These are phyloP conservation scores for Chalcosyrphus nemorum DNA, from an alignment of 2,888 invertebrate genomes.

Conservation along the genomic window DNA sequence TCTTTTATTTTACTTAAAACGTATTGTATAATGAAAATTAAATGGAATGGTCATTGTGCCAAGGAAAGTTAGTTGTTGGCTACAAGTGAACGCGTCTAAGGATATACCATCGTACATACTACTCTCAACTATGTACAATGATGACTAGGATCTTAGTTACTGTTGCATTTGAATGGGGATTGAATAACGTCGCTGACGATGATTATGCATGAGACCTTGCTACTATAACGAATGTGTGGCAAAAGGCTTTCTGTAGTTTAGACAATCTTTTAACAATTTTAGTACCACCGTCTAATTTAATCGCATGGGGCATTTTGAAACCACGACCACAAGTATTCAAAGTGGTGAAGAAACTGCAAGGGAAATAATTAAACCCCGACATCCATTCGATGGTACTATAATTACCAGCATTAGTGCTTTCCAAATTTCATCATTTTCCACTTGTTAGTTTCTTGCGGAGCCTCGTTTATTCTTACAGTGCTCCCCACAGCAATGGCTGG, in stretches of 20 bases:
- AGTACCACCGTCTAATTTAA: too few relatives aligned
- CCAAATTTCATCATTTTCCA: constrained; percentile 51
- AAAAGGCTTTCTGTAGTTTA: too few relatives aligned
- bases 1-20: constrained; percentile 49
- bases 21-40: constrained; percentile 44
- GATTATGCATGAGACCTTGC: too few relatives aligned
- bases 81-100: background rate
- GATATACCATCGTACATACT: too few relatives aligned
- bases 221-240: too few relatives aligned
- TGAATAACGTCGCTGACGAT: too few relatives aligned
- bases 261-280: too few relatives aligned
- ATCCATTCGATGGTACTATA: constrained; percentile 27
- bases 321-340: too few relatives aligned
- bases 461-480: background rate
- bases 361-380: constrained; percentile 38
- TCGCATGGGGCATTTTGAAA: too few relatives aligned
- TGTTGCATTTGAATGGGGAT: too few relatives aligned
- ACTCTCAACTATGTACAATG: too few relatives aligned
- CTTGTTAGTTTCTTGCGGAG: background rate
- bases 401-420: constrained; percentile 51
- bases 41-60: constrained; percentile 33
- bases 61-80: background rate
- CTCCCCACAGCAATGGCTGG: constrained; percentile 28
- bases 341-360: background rate
- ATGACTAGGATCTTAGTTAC: too few relatives aligned